A percentile compares a stretch with the other conserved stretches of the same genome.
Conservation (phyloP, 2,113 vertebrate genomes). For the Corynorhinus townsendii region DNA sequence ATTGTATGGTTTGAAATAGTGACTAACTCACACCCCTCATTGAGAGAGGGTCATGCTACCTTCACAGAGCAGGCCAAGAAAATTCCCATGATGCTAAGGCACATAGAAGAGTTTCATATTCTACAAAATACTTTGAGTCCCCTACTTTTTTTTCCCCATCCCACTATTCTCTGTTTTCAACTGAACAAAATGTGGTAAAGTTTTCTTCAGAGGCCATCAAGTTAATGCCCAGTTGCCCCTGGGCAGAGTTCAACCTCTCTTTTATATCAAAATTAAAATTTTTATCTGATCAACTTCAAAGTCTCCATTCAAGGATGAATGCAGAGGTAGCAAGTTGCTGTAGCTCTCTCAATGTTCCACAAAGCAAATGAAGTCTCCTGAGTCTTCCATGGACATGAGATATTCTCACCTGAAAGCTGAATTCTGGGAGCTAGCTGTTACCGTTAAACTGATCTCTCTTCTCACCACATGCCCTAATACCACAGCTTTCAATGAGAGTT, state of each 20-base stretch:
- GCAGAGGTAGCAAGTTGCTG: neutral
- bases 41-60: slow-evolving; percentile 10
- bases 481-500: neutral
- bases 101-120: slow-evolving; percentile 22
- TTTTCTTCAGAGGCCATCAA: neutral
- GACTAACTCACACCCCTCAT: slow-evolving; percentile 1
- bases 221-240: neutral
- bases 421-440: neutral
- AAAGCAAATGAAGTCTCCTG: neutral
- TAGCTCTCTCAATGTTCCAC: neutral
- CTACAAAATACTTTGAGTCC: neutral
- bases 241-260: neutral
- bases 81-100: neutral
- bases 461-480: neutral
- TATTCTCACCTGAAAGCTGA: neutral
- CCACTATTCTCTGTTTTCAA: slow-evolving; percentile 21
- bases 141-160: neutral
- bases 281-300: neutral
- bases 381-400: neutral
- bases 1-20: slow-evolving; percentile 13
- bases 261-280: slow-evolving; percentile 48
- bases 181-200: neutral
- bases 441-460: neutral
- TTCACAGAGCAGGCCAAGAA: slow-evolving; percentile 35
- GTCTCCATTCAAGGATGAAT: neutral